phyloP scores from a whole-genome alignment of 2,797 vertebrate genomes.

The Sebastes iracundus region DNA sequence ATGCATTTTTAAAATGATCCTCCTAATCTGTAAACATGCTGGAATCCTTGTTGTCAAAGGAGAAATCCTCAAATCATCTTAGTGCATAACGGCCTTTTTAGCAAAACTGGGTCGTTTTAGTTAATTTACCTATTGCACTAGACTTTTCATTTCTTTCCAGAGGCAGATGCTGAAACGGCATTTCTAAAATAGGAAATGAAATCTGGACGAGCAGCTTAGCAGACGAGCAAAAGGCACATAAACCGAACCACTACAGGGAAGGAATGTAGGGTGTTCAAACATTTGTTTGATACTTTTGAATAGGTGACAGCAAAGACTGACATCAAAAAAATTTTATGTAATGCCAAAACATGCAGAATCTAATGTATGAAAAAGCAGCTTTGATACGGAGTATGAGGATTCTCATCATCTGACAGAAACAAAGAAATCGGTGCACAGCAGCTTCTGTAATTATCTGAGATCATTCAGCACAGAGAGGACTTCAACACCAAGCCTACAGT shows the following conservation, averaged over 20 bases:
- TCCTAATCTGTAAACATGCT: constrained; percentile 82
- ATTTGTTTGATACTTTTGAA: constrained; percentile 16
- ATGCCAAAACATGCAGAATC: neutral
- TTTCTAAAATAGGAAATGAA: constrained; percentile 73
- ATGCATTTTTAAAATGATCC: constrained; percentile 76
- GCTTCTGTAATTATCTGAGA: constrained; percentile 1
- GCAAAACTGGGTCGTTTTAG: constrained; percentile 80
- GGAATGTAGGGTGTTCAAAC: neutral
- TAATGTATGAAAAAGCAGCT: neutral
- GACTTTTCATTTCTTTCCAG: constrained; percentile 64
- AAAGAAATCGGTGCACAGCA: neutral
- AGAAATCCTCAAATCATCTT: constrained; percentile 81
- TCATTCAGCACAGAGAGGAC: neutral
- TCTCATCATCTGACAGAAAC: constrained; percentile 5
- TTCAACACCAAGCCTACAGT: neutral
- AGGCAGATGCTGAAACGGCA: constrained; percentile 48
- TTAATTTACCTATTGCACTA: constrained; percentile 75
- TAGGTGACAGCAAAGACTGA: constrained; percentile 17
- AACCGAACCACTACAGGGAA: constrained; percentile 4
- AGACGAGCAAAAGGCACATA: constrained; percentile 32
- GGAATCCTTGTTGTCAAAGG: constrained; percentile 75
- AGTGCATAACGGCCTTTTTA: constrained; percentile 72
- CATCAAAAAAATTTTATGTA: constrained; percentile 16
- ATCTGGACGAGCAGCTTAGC: constrained; percentile 60
- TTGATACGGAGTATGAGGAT: neutral